Conservation (phyloP, 23 tunicate genomes). For the Ciona savignyi region DNA sequence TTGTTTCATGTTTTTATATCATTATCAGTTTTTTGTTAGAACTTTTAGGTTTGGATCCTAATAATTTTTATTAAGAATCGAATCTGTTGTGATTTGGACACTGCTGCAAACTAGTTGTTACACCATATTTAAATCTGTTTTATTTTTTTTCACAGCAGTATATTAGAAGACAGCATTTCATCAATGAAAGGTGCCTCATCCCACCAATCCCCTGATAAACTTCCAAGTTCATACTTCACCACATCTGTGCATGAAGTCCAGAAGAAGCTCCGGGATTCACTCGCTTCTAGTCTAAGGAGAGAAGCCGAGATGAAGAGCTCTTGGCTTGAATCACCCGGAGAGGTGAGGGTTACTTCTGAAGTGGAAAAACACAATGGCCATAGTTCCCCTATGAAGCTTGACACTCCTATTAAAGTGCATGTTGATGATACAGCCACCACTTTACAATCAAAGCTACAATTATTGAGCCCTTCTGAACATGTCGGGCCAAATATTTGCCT, state of each 20-base stretch:
- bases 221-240: neutral
- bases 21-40: no score
- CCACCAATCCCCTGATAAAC: neutral
- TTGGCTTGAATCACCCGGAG: conserved; percentile 44
- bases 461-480: neutral
- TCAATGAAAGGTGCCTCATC: neutral
- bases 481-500: conserved; percentile 33
- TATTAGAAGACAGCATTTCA: conserved; percentile 12
- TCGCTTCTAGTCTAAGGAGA: conserved; percentile 33
- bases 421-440: neutral
- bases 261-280: conserved; percentile 22
- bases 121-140: neutral
- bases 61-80: no score
- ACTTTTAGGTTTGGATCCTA: no score
- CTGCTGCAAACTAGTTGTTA: neutral
- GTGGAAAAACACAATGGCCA: neutral
- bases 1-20: no score
- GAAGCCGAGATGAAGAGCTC: conserved; percentile 39
- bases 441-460: neutral
- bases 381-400: neutral
- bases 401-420: neutral
- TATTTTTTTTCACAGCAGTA: neutral
- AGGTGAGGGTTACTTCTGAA: neutral
- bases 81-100: no score
- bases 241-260: conserved; percentile 27